Evolutionary conservation across 2,113 vertebrate species (phyloP).

Genomic region (Hyperoodon ampullatus): DNA sequence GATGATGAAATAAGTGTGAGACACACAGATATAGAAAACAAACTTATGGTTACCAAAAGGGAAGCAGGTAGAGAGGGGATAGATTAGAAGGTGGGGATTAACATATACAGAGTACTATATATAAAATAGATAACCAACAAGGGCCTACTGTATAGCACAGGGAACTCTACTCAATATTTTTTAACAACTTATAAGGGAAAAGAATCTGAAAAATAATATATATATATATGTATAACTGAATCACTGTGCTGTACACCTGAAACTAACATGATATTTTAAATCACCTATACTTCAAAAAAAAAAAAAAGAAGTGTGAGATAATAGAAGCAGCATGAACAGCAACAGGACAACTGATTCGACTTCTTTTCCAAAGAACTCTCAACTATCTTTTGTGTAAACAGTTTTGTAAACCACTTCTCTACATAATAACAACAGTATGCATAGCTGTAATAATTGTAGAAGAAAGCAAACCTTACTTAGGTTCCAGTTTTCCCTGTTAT

Average conservation of each 20-base stretch:
- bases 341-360: neutral
- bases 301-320: neutral
- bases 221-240: neutral
- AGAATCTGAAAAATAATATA: neutral
- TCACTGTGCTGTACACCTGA: neutral
- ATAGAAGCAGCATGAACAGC: neutral
- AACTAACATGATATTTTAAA: too few relatives aligned
- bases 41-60: neutral
- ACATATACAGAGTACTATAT: neutral
- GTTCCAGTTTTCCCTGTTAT: constrained; percentile 69
- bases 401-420: neutral
- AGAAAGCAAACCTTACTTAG: constrained; percentile 63
- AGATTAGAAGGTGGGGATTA: neutral
- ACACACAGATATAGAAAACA: neutral
- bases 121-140: neutral
- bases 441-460: neutral
- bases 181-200: neutral
- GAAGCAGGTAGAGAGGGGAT: neutral
- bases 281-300: too few relatives aligned
- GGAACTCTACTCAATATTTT: neutral
- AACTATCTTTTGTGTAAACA: neutral
- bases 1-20: neutral
- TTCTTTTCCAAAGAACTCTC: neutral
- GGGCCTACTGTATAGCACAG: neutral
- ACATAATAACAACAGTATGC: neutral